Base-by-base conservation (phyloP, 2,797 vertebrate genomes). In the Anomalospiza imberbis region DNA sequence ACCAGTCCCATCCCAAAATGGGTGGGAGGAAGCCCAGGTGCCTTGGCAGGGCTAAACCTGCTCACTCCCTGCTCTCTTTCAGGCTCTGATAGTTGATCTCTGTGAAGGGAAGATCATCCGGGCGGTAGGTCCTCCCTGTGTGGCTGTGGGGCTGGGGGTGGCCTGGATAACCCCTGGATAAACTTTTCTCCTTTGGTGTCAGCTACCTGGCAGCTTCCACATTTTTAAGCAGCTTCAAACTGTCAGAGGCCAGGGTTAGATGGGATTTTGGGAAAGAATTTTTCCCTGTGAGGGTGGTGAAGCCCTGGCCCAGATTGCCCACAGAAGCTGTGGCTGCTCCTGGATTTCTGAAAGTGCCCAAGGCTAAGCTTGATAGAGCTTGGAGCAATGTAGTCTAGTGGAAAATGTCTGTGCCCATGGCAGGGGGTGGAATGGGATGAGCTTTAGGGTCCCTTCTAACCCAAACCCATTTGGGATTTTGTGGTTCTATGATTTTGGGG, bases 71-170 rank as follows among this genome's bases (percentile, higher is more conserved):
- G 61, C 77, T 92, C 95, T 76, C 61, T 96, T 96, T 68, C 96
- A 99, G 99, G 97, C 99, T 93, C 98, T 99, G 81, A 93, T 99
- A 66, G 99, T 99, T 50, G 98, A 99, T 95, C 95, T 99, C 62
- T 98, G 98, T 12, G 91, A 98, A 93, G 97, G 98, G 66, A 98
- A 98, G 31, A 98, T 99, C 96, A 95, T 99, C 73, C 95, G 65
- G 94, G 96, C 91, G 48, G 99, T 99, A 98, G 44, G 96, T 96
- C 3, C 29, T 71, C 18, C 18, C 1, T 24, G 0, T 2, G 16
- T 11, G 55, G 63, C 13, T 2, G 26, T 8, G 50, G 50, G 54
- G 50, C 7, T 60, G 57, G n/a, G 53, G 36, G 8, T 26, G 48
- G 34, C 74, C 63, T 60, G 40, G 44, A 28, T 29, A 32, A 40